Evolutionary conservation across 2,797 vertebrate genomes (phyloP), one percentile per base, ranked within the genome.

Genomic region (Melanotaenia parkinsoni): DNA sequence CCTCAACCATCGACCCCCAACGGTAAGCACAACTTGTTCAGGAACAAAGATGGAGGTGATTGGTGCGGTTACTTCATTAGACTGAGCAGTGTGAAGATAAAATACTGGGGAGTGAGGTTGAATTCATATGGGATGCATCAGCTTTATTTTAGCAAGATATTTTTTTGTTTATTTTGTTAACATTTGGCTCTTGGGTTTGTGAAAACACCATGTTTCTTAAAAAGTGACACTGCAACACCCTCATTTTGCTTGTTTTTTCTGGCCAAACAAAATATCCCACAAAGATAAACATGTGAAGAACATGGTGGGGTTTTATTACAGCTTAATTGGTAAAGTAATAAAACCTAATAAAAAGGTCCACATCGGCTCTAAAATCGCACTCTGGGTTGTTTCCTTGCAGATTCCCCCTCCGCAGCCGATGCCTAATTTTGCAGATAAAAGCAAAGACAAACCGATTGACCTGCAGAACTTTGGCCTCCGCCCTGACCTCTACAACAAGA

Each of bases 391-490:
- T 4, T 72, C 37, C 35, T 22, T 64, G 3, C 33, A 99, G 98
- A 92, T 98, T 50, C 97, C 97, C 8, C 95, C 97, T 73, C 95
- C 95, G 66, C 98, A 98, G 89, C 96, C 95, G 67, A 98, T 99
- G 97, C 77, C 97, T 77, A 97, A 92, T 91, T 99, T 99, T 60
- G 94, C 93, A 24, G 98, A 98, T 82, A 99, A 98, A 66, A 92
- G 90, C 88, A 99, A 98, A 91, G 98, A 99, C 68, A 99, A 98
- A 74, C 88, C 95, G 8, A 95, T 94, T 28, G 98, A 99, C 88
- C 88, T 99, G 79, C 98, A 99, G 91, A 98, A 97, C 91, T 99
- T 99, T 1, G 97, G 98, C 26, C 96, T 99, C 13, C 96, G 96
- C 67, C 93, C 96, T 0, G 98, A 99, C 68, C 94, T 99, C 47